phyloP scores from a whole-genome alignment of 1,140 invertebrate genomes.

The Tetramorium simillimum region DNA sequence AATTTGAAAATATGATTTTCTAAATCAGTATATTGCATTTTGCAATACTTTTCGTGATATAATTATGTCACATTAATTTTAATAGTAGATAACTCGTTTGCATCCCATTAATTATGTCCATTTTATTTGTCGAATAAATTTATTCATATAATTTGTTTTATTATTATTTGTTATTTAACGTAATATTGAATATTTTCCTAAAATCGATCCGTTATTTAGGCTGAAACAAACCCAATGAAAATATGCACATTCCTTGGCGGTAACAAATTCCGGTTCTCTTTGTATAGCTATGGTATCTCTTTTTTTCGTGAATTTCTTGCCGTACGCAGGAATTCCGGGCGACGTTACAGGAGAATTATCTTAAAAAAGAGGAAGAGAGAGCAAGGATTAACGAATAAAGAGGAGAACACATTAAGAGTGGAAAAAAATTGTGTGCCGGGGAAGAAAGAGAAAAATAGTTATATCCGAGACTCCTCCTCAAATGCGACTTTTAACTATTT shows the following conservation, averaged over 20 bases:
- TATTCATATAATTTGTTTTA: neutral
- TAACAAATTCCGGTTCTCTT: conserved; percentile 47
- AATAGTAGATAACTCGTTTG: neutral
- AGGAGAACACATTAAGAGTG: conserved; percentile 43
- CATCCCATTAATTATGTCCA: neutral
- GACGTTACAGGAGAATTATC: conserved; percentile 38
- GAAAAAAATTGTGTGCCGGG: conserved; percentile 18
- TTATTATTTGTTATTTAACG: conserved; percentile 2
- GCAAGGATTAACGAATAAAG: conserved; percentile 45
- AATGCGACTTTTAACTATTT: conserved; percentile 36
- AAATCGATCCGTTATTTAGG: conserved; percentile 13
- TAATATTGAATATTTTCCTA: neutral
- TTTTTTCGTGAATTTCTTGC: conserved; percentile 64
- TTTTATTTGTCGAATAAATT: neutral
- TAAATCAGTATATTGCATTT: neutral
- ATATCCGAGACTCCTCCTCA: neutral
- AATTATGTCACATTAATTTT: neutral
- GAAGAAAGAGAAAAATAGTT: conserved; percentile 48
- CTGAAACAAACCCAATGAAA: neutral
- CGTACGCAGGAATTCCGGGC: conserved; percentile 62
- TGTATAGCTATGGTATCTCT: conserved; percentile 2
- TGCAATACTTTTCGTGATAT: neutral
- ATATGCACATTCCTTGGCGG: conserved; percentile 42
- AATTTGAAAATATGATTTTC: neutral
- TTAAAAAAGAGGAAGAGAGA: conserved; percentile 49